phyloP scores from a whole-genome alignment of 2,888 invertebrate genomes.

The Drosophila paracracens region DNA sequence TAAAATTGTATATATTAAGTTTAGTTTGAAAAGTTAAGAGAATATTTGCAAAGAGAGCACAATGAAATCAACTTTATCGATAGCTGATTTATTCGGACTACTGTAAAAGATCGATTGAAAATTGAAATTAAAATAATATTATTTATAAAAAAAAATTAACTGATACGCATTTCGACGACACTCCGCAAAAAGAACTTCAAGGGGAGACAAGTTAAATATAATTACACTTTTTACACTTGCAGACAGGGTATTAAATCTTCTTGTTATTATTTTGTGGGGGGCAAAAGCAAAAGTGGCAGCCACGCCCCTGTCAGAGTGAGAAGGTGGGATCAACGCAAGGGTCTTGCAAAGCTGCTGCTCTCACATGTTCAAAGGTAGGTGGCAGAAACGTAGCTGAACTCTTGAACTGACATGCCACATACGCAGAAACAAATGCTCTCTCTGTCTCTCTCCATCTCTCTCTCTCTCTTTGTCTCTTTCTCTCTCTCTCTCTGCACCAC shows the following conservation, averaged over 20 bases:
- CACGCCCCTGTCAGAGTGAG: conserved; percentile 45
- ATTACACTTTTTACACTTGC: not conserved
- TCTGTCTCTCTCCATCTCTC: not conserved
- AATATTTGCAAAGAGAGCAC: not conserved
- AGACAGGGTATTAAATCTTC: conserved; percentile 7
- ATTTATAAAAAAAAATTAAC: not conserved
- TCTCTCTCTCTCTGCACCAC: not conserved
- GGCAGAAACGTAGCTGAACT: conserved; percentile 66
- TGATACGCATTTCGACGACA: not conserved
- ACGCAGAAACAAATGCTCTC: conserved; percentile 32
- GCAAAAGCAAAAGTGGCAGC: conserved; percentile 39
- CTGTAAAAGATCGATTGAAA: not conserved
- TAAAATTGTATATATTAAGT: too few relatives aligned
- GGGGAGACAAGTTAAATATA: not conserved
- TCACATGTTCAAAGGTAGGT: conserved; percentile 51
- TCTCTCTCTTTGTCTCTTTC: not conserved
- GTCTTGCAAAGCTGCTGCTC: conserved; percentile 16
- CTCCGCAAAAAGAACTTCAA: not conserved
- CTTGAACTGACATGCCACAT: conserved; percentile 66
- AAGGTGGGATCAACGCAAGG: conserved; percentile 28
- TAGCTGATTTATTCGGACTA: not conserved
- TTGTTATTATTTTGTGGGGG: conserved; percentile 15
- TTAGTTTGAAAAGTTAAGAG: not conserved
- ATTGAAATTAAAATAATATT: not conserved
- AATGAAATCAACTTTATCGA: not conserved